Conservation (phyloP, 2,113 vertebrate species). For the Tursiops truncatus region DNA sequence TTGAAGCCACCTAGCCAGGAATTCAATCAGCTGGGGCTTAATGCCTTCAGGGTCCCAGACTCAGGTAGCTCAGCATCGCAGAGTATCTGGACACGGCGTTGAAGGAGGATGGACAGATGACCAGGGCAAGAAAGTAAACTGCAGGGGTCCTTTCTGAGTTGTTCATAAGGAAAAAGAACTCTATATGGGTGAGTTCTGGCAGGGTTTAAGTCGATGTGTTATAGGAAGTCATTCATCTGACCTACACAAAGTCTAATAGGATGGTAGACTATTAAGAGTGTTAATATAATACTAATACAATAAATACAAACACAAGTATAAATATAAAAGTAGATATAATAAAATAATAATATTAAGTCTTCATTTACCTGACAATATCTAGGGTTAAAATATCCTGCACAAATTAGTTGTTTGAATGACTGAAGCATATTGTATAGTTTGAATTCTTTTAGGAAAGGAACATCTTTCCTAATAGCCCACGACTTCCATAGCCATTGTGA, state of each 20-base stretch:
- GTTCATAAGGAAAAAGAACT: neutral
- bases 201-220: neutral
- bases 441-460: neutral
- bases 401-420: neutral
- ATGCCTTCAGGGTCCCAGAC: neutral
- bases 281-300: neutral
- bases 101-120: neutral
- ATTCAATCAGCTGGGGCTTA: fast-evolving
- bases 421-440: neutral
- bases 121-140: neutral
- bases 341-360: neutral
- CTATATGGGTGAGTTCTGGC: neutral
- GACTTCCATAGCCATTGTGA: neutral
- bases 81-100: neutral
- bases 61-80: neutral
- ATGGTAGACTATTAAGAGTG: neutral
- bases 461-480: neutral
- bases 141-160: neutral
- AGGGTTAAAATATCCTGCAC: neutral
- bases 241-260: neutral
- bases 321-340: neutral
- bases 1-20: neutral
- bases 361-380: neutral
- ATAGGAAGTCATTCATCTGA: neutral
- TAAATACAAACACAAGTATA: neutral